Evolutionary conservation across 2,888 invertebrate genomes (phyloP), one percentile per base, ranked within the genome.

Genomic region (Drosophila mulleri): DNA sequence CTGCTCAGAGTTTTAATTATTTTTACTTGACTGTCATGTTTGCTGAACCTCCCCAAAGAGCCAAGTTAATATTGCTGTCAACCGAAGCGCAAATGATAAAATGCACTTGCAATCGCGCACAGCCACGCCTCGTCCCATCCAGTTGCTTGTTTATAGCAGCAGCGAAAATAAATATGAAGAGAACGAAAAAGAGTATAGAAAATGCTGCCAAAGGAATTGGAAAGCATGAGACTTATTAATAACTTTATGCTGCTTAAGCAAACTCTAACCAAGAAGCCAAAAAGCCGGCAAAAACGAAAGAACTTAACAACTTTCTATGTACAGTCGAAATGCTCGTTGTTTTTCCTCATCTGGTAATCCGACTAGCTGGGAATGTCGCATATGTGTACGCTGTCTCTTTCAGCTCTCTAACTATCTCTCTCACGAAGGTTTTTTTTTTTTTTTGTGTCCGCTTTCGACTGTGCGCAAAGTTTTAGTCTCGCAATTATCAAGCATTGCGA

Each of bases 41-140:
- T 77, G 86, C 74, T 59, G 72, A 69, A 37, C 39, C 62, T 52
- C 52, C 62, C 52, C 62, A 39, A 29, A 29, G 58, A 45, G 48
- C 59, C 71, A 69, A 80, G 70, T 83, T 81, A 83, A 84, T 84
- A 87, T 78, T 78, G 65, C 84, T 87, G 89, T 89, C 84, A 89
- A 78, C 78, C 69, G 67, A 45, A 50, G 75, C 81, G 66, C 75
- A 74, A 80, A 89, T 84, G 84, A 87, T 81, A 69, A 87, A 84
- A 81, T 84, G 84, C 84, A 72, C 62, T 78, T 70, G 62, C 66
- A 45, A 60, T 45, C 23, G 18, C 58, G 5, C 26, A 2, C 14
- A 9, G 20, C 44, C 18, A 23, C 35, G 44, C 35, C 23, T 3
- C 12, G 0, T 14, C n/a, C 16, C 29, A 16, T 0, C 9, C 29